Conservation (phyloP, 2,113 vertebrate genomes). For the Nanorana parkeri region DNA sequence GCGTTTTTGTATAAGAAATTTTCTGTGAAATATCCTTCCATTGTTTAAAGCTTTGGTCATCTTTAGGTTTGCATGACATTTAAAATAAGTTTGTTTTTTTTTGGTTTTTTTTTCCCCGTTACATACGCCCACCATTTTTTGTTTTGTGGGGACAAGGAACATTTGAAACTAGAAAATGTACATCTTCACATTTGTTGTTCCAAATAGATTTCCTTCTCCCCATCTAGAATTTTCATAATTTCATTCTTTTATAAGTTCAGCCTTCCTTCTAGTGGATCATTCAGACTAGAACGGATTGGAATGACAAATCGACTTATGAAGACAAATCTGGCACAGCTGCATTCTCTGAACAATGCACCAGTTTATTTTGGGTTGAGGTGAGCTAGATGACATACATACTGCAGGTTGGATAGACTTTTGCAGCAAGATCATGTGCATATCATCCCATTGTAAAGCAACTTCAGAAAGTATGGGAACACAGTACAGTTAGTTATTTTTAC, state of each 20-base stretch:
- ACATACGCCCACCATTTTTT: constrained; percentile 81
- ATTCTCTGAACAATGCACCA: constrained; percentile 73
- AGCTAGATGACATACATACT: constrained; percentile 78
- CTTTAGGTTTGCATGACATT: constrained; percentile 88
- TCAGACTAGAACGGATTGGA: constrained; percentile 81
- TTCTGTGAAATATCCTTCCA: constrained; percentile 89
- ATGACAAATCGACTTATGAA: constrained; percentile 67
- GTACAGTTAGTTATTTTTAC: constrained; percentile 88
- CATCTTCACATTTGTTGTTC: constrained; percentile 73
- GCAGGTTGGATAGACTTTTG: constrained; percentile 77
- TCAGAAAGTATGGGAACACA: constrained; percentile 94
- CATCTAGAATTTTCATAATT: constrained; percentile 71
- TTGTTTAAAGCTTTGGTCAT: constrained; percentile 85
- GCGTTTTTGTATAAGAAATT: constrained; percentile 90
- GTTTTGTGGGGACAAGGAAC: constrained; percentile 74
- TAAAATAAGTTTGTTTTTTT: constrained; percentile 74
- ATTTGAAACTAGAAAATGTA: constrained; percentile 66
- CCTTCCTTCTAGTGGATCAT: constrained; percentile 79
- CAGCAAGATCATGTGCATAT: constrained; percentile 91
- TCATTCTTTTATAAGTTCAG: constrained; percentile 70
- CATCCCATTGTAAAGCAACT: constrained; percentile 96
- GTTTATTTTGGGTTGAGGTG: constrained; percentile 75
- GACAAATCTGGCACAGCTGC: constrained; percentile 78
- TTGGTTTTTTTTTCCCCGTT: constrained; percentile 61
- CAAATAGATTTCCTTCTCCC: constrained; percentile 73